A percentile compares a stretch with the other conserved stretches of the same genome.
Evolutionary conservation across 2,888 invertebrate species (phyloP).

Genomic region (Heterodera filipjevi): DNA sequence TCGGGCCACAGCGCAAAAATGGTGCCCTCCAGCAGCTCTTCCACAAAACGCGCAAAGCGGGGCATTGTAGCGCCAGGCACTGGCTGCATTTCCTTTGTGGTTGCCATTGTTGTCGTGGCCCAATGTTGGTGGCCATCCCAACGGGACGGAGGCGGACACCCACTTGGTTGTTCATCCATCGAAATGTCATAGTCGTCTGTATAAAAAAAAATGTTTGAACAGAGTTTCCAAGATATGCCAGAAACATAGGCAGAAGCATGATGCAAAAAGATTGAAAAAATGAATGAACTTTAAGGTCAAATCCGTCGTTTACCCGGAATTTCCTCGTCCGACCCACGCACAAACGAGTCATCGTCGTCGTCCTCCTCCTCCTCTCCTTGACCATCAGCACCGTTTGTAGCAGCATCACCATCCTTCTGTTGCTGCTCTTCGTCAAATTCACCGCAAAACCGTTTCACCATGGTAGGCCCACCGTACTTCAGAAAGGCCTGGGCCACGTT

Average conservation of each 20-base stretch:
- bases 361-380: not conserved
- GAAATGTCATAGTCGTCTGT: slow-evolving; percentile 12
- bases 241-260: too few species aligned
- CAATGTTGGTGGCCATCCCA: slow-evolving; percentile 26
- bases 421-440: slow-evolving; percentile 32
- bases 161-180: not conserved
- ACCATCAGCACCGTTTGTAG: not conserved
- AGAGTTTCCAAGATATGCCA: too few species aligned
- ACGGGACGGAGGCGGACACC: slow-evolving; percentile 26
- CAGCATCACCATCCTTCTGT: not conserved
- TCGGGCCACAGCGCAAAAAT: slow-evolving; percentile 46
- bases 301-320: not conserved
- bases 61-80: not conserved
- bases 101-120: not conserved
- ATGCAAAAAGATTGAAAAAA: too few species aligned
- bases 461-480: slow-evolving; percentile 28
- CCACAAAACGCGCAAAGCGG: slow-evolving; percentile 32
- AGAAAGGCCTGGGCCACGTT: slow-evolving; percentile 44
- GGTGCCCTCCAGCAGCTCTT: slow-evolving; percentile 37
- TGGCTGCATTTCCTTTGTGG: not conserved
- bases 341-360: slow-evolving; percentile 9
- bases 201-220: not conserved
- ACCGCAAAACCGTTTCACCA: slow-evolving; percentile 19
- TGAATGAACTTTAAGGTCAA: not conserved
- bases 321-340: not conserved